Percentiles rank a stretch among this genome's conserved stretches.
phyloP scores from a whole-genome alignment of 2,113 vertebrate genomes.

The Oncorhynchus mykiss region DNA sequence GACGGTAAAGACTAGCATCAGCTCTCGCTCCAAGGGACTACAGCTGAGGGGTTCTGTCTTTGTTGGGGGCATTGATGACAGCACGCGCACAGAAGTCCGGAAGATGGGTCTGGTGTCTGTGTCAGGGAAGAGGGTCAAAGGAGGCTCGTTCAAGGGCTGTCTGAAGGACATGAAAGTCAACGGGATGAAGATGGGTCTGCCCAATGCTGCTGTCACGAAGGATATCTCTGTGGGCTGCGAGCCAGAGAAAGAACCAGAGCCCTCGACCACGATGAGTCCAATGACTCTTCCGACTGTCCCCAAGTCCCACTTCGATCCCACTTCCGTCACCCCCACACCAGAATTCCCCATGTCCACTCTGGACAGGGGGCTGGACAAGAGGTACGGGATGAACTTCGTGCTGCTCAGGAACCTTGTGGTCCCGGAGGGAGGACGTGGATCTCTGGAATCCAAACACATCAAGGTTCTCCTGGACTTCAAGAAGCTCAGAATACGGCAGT shows the following conservation, averaged over 20 bases:
- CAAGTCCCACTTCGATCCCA: conserved; percentile 34
- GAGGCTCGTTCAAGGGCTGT: conserved; percentile 90
- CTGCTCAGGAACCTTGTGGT: conserved; percentile 81
- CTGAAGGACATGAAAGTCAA: conserved; percentile 79
- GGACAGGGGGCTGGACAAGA: conserved; percentile 59
- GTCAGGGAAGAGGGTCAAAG: conserved; percentile 76
- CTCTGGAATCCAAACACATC: conserved; percentile 83
- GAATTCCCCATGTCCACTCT: conserved; percentile 54
- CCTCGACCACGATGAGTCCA: conserved; percentile 47
- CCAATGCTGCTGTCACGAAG: conserved; percentile 80
- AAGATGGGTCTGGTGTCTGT: conserved; percentile 76
- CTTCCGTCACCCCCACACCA: conserved; percentile 44
- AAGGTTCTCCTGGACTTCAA: conserved; percentile 81
- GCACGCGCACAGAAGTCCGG: conserved; percentile 69
- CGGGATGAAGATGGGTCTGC: conserved; percentile 75
- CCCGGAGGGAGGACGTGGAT: conserved; percentile 77
- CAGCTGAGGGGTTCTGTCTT: conserved; percentile 78
- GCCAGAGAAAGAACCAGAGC: conserved; percentile 60
- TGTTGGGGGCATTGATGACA: conserved; percentile 81
- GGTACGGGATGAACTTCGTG: conserved; percentile 69
- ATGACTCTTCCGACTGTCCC: conserved; percentile 9
- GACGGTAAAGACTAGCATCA: conserved; percentile 69
- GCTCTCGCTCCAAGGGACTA: conserved; percentile 61
- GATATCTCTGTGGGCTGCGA: conserved; percentile 88
- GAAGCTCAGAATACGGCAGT: conserved; percentile 78